Evolutionary conservation across 2,113 vertebrate genomes (phyloP), one percentile per base, ranked within the genome.

Genomic region (Micromys minutus): DNA sequence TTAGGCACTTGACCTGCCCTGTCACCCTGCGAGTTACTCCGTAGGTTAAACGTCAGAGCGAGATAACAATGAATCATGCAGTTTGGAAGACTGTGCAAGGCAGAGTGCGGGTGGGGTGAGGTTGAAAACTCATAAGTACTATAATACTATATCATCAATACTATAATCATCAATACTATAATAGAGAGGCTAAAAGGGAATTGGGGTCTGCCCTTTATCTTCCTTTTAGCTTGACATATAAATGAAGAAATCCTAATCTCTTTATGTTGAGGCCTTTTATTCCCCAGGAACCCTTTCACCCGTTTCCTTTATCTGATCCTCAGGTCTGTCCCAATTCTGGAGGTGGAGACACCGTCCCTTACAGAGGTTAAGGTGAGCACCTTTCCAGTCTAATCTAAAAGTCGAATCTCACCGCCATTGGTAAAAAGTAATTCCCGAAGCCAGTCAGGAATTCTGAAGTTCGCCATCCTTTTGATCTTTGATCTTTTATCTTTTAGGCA

Each of bases 401-500:
- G 69, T 42, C 80, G 2, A 6, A 50, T 47, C 61, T 80, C 59
- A 39, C 42, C 72, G 83, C 72, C 26, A 77, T 77, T 86, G 36
- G 72, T 42, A 69, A 83, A n/a, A 95, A 94, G 67, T 52, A 31
- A 86, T n/a, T 91, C 86, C 85, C 55, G 52, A 67, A 90, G 72
- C 31, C 42, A 94, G 7, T 10, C 59, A 86, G 71, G 65, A 86
- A 87, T 69, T 94, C 61, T 89, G 55, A 84, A 95, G 39, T 76
- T 76, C 76, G 26, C 69, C 3, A 67, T 93, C 34, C 63, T 69
- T 95, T 92, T 90, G 39, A 57, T 26, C n/a, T 69, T 80, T 63
- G 29, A n/a, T 87, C 57, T 95, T 93, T 65, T 65, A 65, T 65
- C 63, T 65, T 50, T 55, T 47, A 3, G 31, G 69, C 65, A 39